Conservation (phyloP, 2,888 invertebrate species). For the Eledona agricola region DNA sequence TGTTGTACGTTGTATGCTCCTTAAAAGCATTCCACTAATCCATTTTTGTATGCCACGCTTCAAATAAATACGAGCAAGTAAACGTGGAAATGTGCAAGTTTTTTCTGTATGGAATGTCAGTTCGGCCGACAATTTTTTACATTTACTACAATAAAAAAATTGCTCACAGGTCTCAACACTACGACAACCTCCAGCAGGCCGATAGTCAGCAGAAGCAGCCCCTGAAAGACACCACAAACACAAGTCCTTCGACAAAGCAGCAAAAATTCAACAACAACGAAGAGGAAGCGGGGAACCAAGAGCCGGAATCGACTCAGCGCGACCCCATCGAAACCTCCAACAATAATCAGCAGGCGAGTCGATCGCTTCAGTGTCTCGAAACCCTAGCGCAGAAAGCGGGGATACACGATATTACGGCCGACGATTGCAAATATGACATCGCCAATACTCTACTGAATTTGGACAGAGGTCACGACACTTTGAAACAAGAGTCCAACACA, state of each 20-base stretch:
- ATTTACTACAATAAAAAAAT: conserved; percentile 1
- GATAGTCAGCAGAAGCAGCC: conserved; percentile 60
- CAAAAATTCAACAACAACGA: conserved; percentile 53
- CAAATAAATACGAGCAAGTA: too few species aligned
- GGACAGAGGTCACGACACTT: conserved; percentile 65
- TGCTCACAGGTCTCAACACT: conserved; percentile 67
- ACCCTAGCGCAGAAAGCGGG: conserved; percentile 78
- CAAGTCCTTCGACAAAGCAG: conserved; percentile 51
- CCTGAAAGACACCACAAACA: conserved; percentile 61
- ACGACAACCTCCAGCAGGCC: conserved; percentile 69
- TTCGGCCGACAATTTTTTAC: too few species aligned
- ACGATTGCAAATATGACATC: conserved; percentile 76
- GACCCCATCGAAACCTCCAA: conserved; percentile 42
- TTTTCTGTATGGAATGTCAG: neutral
- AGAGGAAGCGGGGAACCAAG: conserved; percentile 54
- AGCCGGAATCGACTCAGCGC: conserved; percentile 56
- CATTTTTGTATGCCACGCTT: too few species aligned
- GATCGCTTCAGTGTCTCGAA: conserved; percentile 74
- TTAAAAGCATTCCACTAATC: conserved; percentile 1
- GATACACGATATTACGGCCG: conserved; percentile 70
- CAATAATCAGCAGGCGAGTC: conserved; percentile 52
- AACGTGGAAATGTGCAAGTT: too few species aligned
- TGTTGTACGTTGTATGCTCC: too few species aligned
- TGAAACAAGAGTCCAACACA: conserved; percentile 41
- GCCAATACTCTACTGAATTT: conserved; percentile 71